Base-by-base conservation (phyloP, 2,113 vertebrate genomes). In the Anhinga rufa region DNA sequence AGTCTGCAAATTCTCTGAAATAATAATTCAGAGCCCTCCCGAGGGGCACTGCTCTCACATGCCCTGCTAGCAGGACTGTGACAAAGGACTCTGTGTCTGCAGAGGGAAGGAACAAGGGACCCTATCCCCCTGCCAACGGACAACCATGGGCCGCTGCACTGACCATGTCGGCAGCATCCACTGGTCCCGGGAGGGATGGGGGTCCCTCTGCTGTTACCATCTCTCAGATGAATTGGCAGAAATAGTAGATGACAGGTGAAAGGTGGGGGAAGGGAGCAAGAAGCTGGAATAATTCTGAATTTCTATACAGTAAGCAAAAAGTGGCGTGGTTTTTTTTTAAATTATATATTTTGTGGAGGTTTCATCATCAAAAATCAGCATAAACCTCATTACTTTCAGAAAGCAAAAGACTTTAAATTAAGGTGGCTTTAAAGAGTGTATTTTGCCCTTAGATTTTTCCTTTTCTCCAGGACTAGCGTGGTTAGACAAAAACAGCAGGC, bases 101-200 rank as follows among this genome's bases (percentile, higher is more conserved):
- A 71, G 61, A 72, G 70, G 32, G 32, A 93, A 58, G 44, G 44
- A 75, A 40, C 20, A 87, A 85, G 16, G 22, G 51, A 94, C 21
- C 22, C 54, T 72, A 24, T 36, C 48, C 64, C 40, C 34, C 36
- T 6, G 21, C 28, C 58, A 78, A 62, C 69, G 66, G 28, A 55
- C 40, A 77, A 7, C 32, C 55, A 68, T 0, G 0, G 31, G 52
- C 60, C 2, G 4, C 70, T 72, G 64, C n/a, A n/a, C 28, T 1
- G 3, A 18, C 25, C 3, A 0, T 4, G 21, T 14, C 31, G 9
- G 21, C 19, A 70, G 49, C 46, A 61, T 14, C 57, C n/a, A 22
- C 38, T 1, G 8, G 9, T 31, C 40, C 70, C 36, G 51, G 24
- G 22, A 60, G 31, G 28, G 21, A 17, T 17, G 10, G 3, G 26